Conservation (phyloP, 2,797 vertebrate species). For the Aldrovandia affinis region DNA sequence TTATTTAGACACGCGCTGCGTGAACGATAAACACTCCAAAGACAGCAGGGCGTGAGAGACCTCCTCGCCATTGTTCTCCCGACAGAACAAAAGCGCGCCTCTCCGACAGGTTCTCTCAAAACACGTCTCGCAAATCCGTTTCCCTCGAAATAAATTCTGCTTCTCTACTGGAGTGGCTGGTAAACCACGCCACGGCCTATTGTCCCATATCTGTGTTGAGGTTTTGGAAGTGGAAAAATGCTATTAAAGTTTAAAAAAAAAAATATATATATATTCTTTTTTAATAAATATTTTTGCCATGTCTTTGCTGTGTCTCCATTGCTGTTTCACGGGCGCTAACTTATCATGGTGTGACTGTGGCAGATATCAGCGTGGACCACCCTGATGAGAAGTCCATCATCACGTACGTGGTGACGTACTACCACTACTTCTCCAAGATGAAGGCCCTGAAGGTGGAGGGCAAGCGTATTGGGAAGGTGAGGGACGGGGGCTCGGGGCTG, state of each 20-base stretch:
- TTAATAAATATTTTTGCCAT: not conserved
- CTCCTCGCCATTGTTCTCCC: slow-evolving; percentile 30
- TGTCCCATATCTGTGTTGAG: not conserved
- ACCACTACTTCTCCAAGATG: slow-evolving; percentile 88
- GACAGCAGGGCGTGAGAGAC: slow-evolving; percentile 26
- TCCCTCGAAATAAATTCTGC: not conserved
- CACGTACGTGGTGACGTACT: slow-evolving; percentile 84
- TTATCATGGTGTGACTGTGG: not conserved
- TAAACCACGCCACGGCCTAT: slow-evolving; percentile 6
- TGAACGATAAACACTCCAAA: slow-evolving; percentile 5
- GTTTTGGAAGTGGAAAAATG: not conserved
- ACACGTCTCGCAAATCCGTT: slow-evolving; percentile 6
- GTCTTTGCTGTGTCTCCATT: not conserved
- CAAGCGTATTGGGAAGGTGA: slow-evolving; percentile 85
- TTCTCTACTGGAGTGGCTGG: not conserved
- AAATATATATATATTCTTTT: not conserved
- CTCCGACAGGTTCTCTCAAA: not conserved
- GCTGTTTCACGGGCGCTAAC: not conserved
- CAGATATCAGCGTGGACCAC: slow-evolving; percentile 86
- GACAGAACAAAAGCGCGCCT: not conserved
- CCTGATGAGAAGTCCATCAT: slow-evolving; percentile 86
- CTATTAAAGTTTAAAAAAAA: not conserved
- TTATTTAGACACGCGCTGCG: slow-evolving; percentile 14
- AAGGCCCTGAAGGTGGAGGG: slow-evolving; percentile 85
- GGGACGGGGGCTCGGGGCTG: slow-evolving; percentile 18